phyloP scores from a whole-genome alignment of 2,113 vertebrate genomes.

The Tachycineta bicolor region DNA sequence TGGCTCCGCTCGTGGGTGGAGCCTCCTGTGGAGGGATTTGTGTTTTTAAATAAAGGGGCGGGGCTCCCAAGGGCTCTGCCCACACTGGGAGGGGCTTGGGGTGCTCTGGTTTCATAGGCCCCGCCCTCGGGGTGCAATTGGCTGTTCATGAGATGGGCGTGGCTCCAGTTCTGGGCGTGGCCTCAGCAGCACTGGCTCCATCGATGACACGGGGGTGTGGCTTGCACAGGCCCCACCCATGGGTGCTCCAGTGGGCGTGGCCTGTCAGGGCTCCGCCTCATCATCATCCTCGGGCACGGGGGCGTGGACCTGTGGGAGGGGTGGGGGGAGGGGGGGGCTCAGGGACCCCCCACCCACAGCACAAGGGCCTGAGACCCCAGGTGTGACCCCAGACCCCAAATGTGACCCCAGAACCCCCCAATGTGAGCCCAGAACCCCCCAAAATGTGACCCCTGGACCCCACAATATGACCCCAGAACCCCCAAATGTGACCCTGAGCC shows the following conservation, averaged over 20 bases:
- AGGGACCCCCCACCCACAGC: too few species aligned
- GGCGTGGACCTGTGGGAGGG: too few species aligned
- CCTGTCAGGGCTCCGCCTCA: background rate
- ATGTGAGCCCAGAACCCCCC: too few species aligned
- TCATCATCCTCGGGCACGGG: too few species aligned
- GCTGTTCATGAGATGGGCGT: background rate
- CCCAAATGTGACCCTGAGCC: too few species aligned
- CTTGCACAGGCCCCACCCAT: background rate
- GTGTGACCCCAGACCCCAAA: too few species aligned
- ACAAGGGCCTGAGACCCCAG: too few species aligned
- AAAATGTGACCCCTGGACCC: too few species aligned
- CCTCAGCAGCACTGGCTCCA: background rate
- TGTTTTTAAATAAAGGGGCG: background rate
- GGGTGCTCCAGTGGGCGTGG: background rate
- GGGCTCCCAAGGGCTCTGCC: background rate
- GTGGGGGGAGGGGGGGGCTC: too few species aligned
- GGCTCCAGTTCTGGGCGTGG: background rate
- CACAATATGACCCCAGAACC: too few species aligned
- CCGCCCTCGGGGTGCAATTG: rapidly evolving
- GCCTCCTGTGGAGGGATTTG: too few species aligned
- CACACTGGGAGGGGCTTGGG: background rate
- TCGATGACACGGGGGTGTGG: background rate
- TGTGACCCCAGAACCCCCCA: too few species aligned
- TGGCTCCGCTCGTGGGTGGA: background rate
- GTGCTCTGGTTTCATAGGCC: rapidly evolving